Evolutionary conservation across 2,888 invertebrate genomes (phyloP).

Genomic region (Ethmia dodecea): DNA sequence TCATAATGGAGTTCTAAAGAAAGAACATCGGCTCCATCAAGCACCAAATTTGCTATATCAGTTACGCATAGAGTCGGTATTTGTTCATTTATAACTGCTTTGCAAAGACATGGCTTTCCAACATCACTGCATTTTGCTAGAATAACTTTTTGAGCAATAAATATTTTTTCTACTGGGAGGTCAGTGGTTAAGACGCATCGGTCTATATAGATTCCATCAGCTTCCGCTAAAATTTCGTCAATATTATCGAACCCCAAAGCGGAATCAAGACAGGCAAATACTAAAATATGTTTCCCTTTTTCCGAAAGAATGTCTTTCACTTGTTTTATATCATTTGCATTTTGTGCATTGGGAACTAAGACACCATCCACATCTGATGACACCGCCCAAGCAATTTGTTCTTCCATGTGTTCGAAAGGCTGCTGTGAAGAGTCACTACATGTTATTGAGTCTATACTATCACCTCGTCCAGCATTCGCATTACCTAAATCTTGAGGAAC

Average conservation of each 20-base stretch:
- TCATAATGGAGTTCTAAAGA: conserved; percentile 82
- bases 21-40: conserved; percentile 94
- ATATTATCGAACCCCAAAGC: conserved; percentile 63
- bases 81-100: conserved; percentile 91
- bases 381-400: conserved; percentile 64
- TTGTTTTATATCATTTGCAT: conserved; percentile 40
- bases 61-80: conserved; percentile 85
- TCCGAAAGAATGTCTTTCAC: conserved; percentile 47
- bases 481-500: conserved; percentile 58
- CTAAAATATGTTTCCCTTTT: conserved; percentile 61
- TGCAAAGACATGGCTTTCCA: conserved; percentile 93
- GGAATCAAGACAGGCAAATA: conserved; percentile 59
- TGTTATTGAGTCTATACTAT: conserved; percentile 55
- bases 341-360: conserved; percentile 51
- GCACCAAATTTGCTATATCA: conserved; percentile 94
- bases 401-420: conserved; percentile 81
- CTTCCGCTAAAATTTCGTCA: conserved; percentile 85
- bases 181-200: conserved; percentile 90
- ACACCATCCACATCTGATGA: conserved; percentile 62
- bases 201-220: conserved; percentile 94
- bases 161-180: conserved; percentile 91
- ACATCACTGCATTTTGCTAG: conserved; percentile 88
- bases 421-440: conserved; percentile 79
- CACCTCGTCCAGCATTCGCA: conserved; percentile 47
- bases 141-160: conserved; percentile 91